A percentile compares a stretch with the other conserved stretches of the same genome.
Conservation (phyloP, 92 coral and sea anemone species). For the Desmophyllum pertusum region DNA sequence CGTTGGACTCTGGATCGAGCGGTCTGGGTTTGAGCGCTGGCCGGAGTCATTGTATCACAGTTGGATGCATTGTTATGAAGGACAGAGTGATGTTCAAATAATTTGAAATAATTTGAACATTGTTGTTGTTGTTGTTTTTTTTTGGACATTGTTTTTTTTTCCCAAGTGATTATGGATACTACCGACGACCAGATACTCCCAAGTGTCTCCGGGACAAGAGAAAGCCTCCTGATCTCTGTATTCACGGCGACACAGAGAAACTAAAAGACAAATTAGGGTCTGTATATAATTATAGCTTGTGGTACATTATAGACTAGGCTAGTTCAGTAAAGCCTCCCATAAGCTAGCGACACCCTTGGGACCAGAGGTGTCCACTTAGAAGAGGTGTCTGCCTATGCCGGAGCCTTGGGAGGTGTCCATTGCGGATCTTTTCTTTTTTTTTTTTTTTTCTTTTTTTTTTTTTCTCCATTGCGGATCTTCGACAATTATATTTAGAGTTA, state of each 20-base stretch:
- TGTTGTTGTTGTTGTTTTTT: background rate
- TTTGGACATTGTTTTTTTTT: background rate
- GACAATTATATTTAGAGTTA: background rate
- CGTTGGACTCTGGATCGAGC: too few relatives aligned
- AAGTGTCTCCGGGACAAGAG: slow-evolving; percentile 43
- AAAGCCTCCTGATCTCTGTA: slow-evolving; percentile 57
- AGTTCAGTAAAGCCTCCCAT: too few relatives aligned
- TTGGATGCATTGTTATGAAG: background rate
- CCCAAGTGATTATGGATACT: slow-evolving; percentile 73
- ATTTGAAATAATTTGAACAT: too few relatives aligned
- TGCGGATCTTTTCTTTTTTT: too few relatives aligned
- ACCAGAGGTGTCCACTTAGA: too few relatives aligned
- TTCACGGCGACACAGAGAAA: slow-evolving; percentile 44
- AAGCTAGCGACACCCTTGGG: too few relatives aligned
- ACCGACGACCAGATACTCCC: slow-evolving; percentile 50
- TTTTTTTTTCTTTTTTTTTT: too few relatives aligned
- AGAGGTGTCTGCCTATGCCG: too few relatives aligned
- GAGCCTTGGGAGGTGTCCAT: too few relatives aligned
- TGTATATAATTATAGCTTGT: slow-evolving; percentile 17
- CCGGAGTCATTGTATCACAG: too few relatives aligned
- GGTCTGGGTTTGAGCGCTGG: too few relatives aligned
- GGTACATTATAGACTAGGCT: background rate
- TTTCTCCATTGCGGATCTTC: too few relatives aligned
- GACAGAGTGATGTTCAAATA: background rate
- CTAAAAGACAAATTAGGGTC: slow-evolving; percentile 49